Percentiles rank a stretch among this genome's conserved stretches.
phyloP scores from a whole-genome alignment of 2,113 vertebrate genomes.

The Cranoglanis bouderius region DNA sequence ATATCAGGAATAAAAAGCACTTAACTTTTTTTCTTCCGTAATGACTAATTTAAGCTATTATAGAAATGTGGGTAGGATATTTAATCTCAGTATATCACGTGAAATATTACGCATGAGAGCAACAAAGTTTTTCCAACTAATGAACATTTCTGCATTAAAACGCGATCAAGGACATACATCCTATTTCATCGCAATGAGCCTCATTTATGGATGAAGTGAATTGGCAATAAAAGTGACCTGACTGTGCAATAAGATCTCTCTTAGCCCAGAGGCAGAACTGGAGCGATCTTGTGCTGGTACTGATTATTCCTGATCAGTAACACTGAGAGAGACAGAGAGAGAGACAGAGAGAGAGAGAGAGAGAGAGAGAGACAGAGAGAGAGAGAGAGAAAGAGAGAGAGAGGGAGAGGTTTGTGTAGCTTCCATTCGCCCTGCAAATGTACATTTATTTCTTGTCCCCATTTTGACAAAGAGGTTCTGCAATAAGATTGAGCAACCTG shows the following conservation, averaged over 20 bases:
- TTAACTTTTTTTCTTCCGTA: neutral
- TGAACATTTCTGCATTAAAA: constrained; percentile 35
- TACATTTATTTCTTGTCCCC: neutral
- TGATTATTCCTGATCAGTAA: constrained; percentile 36
- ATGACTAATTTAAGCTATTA: constrained; percentile 1
- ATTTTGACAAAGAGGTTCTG: constrained; percentile 44
- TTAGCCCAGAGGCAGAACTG: constrained; percentile 13
- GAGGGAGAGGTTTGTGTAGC: neutral
- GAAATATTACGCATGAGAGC: constrained; percentile 9
- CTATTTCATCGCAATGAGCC: constrained; percentile 30
- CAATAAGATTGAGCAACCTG: constrained; percentile 47
- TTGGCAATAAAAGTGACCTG: constrained; percentile 44
- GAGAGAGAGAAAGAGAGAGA: constrained; percentile 2
- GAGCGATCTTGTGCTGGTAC: constrained; percentile 1
- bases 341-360: constrained; percentile 9
- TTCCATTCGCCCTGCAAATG: constrained; percentile 28
- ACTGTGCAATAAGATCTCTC: constrained; percentile 37
- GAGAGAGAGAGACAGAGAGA: neutral
- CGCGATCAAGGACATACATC: constrained; percentile 35
- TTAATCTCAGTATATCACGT: constrained; percentile 10
- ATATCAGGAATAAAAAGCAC: neutral
- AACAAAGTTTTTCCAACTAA: constrained; percentile 29
- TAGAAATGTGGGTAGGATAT: neutral
- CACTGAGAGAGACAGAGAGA: neutral
- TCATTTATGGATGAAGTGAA: constrained; percentile 38